A percentile compares a stretch with the other conserved stretches of the same genome.
These are phyloP conservation scores for Tinea trinotella DNA, from an alignment of 2,888 invertebrate genomes.

Conservation along the genomic window DNA sequence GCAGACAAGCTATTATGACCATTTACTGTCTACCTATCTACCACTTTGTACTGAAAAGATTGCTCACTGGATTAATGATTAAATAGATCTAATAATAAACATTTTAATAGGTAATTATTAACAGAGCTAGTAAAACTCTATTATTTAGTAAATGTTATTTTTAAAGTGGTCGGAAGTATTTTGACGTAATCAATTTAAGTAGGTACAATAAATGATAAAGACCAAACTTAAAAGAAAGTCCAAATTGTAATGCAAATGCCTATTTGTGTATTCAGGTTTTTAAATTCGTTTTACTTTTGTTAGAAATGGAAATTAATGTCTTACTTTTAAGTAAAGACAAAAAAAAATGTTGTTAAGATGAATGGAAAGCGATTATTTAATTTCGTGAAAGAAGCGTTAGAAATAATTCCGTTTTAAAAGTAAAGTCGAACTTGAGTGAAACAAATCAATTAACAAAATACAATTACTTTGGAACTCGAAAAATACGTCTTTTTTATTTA, in stretches of 20 bases:
- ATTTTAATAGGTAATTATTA: too few species aligned
- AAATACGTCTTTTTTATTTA: background rate
- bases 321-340: slow-evolving; percentile 44
- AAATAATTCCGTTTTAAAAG: slow-evolving; percentile 13
- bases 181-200: slow-evolving; percentile 7
- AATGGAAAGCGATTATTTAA: slow-evolving; percentile 43
- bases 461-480: background rate
- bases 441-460: slow-evolving; percentile 8
- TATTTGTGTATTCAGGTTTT: slow-evolving; percentile 53
- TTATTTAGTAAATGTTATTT: too few species aligned
- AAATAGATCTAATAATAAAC: too few species aligned
- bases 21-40: too few species aligned
- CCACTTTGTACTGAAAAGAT: too few species aligned
- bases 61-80: too few species aligned
- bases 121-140: too few species aligned
- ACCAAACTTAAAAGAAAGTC: slow-evolving; percentile 37
- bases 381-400: slow-evolving; percentile 28
- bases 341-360: slow-evolving; percentile 40
- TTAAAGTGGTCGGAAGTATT: background rate
- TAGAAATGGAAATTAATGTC: slow-evolving; percentile 56
- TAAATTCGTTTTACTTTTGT: slow-evolving; percentile 51
- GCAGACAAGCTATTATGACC: too few species aligned
- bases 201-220: slow-evolving; percentile 1
- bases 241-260: slow-evolving; percentile 53
- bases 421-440: slow-evolving; percentile 6